Percentiles rank a stretch among this genome's conserved stretches.
Evolutionary conservation across 1,140 invertebrate genomes (phyloP).

Genomic region (Drosophila biarmipes): DNA sequence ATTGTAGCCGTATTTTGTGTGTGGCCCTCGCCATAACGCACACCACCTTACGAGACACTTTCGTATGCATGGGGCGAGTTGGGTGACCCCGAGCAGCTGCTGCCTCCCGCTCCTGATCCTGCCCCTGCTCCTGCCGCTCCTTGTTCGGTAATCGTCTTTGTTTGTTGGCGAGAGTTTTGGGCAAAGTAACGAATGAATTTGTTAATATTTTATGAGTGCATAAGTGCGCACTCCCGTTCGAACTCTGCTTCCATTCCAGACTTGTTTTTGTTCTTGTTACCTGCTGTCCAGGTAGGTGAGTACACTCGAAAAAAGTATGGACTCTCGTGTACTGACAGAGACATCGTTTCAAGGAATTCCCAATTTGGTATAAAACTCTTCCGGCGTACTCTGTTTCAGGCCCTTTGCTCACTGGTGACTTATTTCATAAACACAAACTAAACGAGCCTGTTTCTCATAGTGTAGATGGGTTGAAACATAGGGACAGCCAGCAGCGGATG

Average conservation of each 20-base stretch:
- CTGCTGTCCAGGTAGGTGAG: conserved; percentile 34
- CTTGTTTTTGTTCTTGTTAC: conserved; percentile 32
- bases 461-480: conserved; percentile 26
- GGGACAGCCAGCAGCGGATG: conserved; percentile 46
- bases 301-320: conserved; percentile 17
- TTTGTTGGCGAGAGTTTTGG: conserved; percentile 76
- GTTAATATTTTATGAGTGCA: conserved; percentile 83
- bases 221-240: conserved; percentile 76
- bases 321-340: background rate
- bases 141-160: conserved; percentile 73
- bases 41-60: conserved; percentile 69
- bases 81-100: conserved; percentile 61
- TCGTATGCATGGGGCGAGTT: conserved; percentile 61
- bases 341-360: background rate
- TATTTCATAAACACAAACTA: background rate
- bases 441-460: background rate
- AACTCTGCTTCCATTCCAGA: conserved; percentile 29
- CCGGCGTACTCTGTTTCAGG: no score
- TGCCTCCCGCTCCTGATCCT: conserved; percentile 5
- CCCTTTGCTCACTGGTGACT: no score
- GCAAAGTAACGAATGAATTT: conserved; percentile 83
- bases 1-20: conserved; percentile 79
- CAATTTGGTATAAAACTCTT: no score
- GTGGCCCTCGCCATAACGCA: conserved; percentile 46
- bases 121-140: conserved; percentile 13